These are phyloP conservation scores for Balanococcus diminutus DNA, from an alignment of 2,888 invertebrate species.

Conservation along the genomic window DNA sequence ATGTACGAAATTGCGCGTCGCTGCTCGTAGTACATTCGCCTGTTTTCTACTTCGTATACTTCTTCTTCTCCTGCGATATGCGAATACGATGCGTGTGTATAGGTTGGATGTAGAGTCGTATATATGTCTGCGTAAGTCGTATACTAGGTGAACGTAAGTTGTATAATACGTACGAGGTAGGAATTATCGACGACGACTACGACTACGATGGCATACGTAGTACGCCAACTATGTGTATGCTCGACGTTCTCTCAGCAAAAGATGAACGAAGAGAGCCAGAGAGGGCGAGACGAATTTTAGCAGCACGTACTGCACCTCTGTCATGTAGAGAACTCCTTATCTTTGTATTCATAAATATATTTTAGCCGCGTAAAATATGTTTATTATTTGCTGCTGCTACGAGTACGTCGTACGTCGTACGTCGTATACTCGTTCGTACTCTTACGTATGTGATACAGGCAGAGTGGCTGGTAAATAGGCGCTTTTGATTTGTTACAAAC, in stretches of 20 bases:
- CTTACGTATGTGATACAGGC: background rate
- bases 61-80: background rate
- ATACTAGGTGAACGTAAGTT: background rate
- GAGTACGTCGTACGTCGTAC: background rate
- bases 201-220: background rate
- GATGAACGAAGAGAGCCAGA: background rate
- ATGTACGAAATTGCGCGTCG: slow-evolving; percentile 50
- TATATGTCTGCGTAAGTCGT: background rate
- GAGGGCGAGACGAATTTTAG: background rate
- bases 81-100: background rate
- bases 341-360: slow-evolving; percentile 20
- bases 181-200: background rate
- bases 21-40: slow-evolving; percentile 47
- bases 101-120: background rate
- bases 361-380: slow-evolving; percentile 13
- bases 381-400: slow-evolving; percentile 2
- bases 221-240: background rate
- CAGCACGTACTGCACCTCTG: slow-evolving; percentile 39
- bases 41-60: background rate
- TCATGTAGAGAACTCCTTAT: slow-evolving; percentile 3
- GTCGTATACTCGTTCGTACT: too few species aligned
- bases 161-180: background rate
- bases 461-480: background rate
- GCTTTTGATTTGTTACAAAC: slow-evolving; percentile 36
- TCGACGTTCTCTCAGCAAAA: background rate